Evolutionary conservation across 2,888 invertebrate genomes (phyloP).

Genomic region (Epiblema foenella): DNA sequence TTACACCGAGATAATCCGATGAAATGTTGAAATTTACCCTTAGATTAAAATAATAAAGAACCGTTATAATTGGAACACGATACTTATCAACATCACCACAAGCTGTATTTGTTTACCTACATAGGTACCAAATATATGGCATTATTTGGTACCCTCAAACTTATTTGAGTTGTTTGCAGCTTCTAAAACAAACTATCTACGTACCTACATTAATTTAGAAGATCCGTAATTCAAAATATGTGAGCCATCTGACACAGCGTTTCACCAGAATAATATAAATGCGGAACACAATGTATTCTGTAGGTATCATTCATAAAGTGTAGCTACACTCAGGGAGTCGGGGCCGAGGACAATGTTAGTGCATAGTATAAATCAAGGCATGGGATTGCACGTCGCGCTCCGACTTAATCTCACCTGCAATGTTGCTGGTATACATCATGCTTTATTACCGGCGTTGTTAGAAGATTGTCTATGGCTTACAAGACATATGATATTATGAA

Average conservation of each 20-base stretch:
- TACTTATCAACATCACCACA: too few species aligned
- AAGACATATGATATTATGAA: constrained; percentile 43
- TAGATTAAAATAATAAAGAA: too few species aligned
- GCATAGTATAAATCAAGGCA: constrained; percentile 65
- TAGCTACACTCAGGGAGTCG: constrained; percentile 50
- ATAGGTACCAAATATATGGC: too few species aligned
- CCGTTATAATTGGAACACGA: too few species aligned
- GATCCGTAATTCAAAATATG: constrained; percentile 4
- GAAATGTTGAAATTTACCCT: too few species aligned
- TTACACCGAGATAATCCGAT: too few species aligned
- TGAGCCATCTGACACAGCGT: not conserved
- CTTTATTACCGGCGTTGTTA: constrained; percentile 59
- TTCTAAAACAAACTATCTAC: not conserved
- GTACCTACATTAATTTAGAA: not conserved
- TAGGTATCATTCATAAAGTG: constrained; percentile 57
- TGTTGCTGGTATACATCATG: constrained; percentile 62
- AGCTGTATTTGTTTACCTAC: too few species aligned
- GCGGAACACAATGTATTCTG: constrained; percentile 53
- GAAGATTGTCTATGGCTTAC: constrained; percentile 44
- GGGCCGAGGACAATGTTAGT: constrained; percentile 49
- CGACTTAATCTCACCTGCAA: constrained; percentile 67
- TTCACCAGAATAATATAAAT: constrained; percentile 43
- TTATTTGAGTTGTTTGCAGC: not conserved
- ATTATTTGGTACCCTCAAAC: too few species aligned
- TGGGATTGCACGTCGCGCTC: constrained; percentile 60